Evolutionary conservation across 2,113 vertebrate species (phyloP).

Genomic region (Syngnathus scovelli): DNA sequence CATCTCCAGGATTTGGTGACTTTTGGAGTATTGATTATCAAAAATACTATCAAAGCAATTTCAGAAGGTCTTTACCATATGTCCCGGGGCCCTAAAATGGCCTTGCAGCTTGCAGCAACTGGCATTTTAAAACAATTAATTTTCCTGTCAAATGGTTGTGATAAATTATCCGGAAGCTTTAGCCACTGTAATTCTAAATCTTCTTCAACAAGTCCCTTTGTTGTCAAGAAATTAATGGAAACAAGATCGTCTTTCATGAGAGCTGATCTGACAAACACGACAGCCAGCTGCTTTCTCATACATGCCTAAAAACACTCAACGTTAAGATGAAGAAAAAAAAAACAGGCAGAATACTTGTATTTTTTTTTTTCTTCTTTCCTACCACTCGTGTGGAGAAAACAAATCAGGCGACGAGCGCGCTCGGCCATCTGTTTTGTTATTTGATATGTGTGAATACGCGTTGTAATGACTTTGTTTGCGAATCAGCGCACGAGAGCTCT

Average conservation of each 20-base stretch:
- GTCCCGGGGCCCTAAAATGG: neutral
- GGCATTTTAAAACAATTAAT: slow-evolving; percentile 98
- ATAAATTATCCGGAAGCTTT: slow-evolving; percentile 99
- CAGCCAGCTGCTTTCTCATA: slow-evolving; percentile 96
- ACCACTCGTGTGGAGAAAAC: slow-evolving; percentile 93
- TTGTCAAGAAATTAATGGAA: slow-evolving; percentile 99
- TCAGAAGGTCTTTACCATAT: neutral
- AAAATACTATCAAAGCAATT: slow-evolving; percentile 42
- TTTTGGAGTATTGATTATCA: slow-evolving; percentile 25
- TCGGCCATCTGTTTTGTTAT: slow-evolving; percentile 99
- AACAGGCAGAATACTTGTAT: slow-evolving; percentile 82
- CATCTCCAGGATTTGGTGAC: neutral
- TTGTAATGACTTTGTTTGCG: slow-evolving; percentile 99
- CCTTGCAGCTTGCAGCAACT: slow-evolving; percentile 74
- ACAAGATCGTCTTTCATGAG: slow-evolving; percentile 99
- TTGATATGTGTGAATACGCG: slow-evolving; percentile 99
- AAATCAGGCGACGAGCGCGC: slow-evolving; percentile 94
- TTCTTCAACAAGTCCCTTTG: slow-evolving; percentile 99
- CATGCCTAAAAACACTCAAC: slow-evolving; percentile 91
- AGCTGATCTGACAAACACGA: slow-evolving; percentile 98
- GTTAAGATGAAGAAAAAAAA: slow-evolving; percentile 80
- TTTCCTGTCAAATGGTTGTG: slow-evolving; percentile 93
- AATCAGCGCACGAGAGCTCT: slow-evolving; percentile 99
- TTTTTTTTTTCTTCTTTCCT: slow-evolving; percentile 67
- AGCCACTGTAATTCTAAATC: slow-evolving; percentile 97